Conservation (phyloP, 2,113 vertebrate genomes). For the Chitala chitala region DNA sequence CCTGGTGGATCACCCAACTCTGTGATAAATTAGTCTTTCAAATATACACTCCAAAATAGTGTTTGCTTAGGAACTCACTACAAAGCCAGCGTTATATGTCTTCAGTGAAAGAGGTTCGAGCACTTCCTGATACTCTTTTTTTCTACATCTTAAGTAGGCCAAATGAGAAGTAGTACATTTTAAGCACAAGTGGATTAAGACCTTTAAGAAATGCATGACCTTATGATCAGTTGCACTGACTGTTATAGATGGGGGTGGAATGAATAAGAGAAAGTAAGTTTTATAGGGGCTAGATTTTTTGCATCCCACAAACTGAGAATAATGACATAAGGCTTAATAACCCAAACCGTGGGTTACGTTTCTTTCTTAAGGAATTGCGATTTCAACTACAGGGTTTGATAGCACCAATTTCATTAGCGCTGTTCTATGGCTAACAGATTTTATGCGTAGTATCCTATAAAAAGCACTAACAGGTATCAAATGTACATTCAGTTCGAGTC, state of each 20-base stretch:
- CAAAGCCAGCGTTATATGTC: neutral
- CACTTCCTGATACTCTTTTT: neutral
- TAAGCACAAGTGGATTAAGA: neutral
- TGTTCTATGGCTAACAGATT: constrained; percentile 1
- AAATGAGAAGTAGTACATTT: neutral
- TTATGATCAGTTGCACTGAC: neutral
- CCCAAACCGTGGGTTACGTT: neutral
- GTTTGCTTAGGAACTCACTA: too few relatives aligned
- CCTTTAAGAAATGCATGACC: neutral
- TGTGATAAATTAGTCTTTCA: neutral
- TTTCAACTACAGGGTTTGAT: neutral
- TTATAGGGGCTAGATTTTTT: neutral
- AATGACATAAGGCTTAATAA: neutral
- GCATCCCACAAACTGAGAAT: constrained; percentile 4
- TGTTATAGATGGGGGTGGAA: neutral
- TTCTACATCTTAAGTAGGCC: neutral
- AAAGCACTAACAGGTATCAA: neutral
- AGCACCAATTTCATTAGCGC: neutral
- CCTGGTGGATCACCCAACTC: neutral
- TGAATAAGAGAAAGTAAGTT: neutral
- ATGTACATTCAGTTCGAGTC: neutral
- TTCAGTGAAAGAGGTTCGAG: neutral
- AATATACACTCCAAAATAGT: neutral
- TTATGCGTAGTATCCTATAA: neutral
- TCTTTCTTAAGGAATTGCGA: neutral